Percentiles rank a stretch among this genome's conserved stretches.
These are phyloP conservation scores for Tryphoninae sp. DNA, from an alignment of 2,888 invertebrate species.

Conservation along the genomic window DNA sequence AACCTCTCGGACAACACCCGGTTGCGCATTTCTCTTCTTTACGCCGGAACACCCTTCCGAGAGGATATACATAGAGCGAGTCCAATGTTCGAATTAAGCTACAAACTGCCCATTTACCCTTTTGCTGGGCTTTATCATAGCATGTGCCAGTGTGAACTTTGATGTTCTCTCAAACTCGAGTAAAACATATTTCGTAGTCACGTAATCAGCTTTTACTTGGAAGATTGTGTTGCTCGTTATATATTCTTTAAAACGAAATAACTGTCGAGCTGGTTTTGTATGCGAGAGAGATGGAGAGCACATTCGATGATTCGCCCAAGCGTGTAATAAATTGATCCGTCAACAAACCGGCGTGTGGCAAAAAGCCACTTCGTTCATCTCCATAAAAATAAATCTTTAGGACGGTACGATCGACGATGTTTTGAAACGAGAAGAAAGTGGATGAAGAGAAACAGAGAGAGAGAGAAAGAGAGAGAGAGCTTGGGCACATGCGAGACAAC, in stretches of 20 bases:
- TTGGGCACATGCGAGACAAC: constrained; percentile 17
- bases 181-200: background rate
- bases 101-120: constrained; percentile 36
- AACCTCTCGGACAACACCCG: constrained; percentile 30
- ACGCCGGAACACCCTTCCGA: constrained; percentile 11
- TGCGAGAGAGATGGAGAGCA: background rate
- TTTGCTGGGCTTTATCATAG: constrained; percentile 35
- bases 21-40: constrained; percentile 4
- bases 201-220: background rate
- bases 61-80: constrained; percentile 46
- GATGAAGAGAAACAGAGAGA: background rate
- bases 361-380: constrained; percentile 8
- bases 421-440: constrained; percentile 19
- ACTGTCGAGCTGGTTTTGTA: background rate
- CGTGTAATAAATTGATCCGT: constrained; percentile 38
- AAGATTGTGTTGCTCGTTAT: background rate
- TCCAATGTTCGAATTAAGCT: constrained; percentile 63
- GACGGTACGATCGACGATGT: constrained; percentile 40
- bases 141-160: background rate
- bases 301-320: constrained; percentile 21
- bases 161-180: background rate
- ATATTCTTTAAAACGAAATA: background rate
- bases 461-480: background rate
- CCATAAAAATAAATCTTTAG: constrained; percentile 46
- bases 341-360: background rate